Percentiles rank a stretch among this genome's conserved stretches.
Conservation (phyloP, 2,113 vertebrate genomes). For the Stictonetta naevosa region DNA sequence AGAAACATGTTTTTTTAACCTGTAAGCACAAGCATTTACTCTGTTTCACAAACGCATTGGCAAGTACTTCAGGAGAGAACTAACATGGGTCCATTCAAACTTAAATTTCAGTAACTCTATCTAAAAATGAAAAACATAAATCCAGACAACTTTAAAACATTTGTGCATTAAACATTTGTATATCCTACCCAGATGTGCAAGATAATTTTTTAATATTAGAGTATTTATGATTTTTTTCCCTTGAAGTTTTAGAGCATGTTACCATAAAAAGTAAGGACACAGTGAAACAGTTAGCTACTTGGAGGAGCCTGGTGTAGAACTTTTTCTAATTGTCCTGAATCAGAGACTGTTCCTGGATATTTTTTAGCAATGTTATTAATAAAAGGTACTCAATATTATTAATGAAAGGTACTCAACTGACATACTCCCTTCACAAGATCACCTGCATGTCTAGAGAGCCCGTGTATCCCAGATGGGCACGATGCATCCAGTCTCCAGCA, state of each 20-base stretch:
- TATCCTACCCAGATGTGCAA: neutral
- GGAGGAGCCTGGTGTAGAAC: neutral
- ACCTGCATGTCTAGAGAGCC: neutral
- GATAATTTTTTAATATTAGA: neutral
- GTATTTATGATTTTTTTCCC: neutral
- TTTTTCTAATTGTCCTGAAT: neutral
- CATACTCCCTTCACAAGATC: neutral
- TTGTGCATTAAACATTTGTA: neutral
- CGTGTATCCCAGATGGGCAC: fast-evolving
- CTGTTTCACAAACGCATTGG: neutral
- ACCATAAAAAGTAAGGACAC: neutral
- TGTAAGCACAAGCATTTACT: neutral
- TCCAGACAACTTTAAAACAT: neutral
- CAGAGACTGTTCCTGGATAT: neutral
- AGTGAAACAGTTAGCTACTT: neutral
- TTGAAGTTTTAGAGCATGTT: neutral
- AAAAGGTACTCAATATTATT: neutral
- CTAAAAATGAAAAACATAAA: neutral
- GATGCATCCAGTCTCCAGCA: neutral
- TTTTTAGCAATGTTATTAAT: neutral
- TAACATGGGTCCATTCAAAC: neutral
- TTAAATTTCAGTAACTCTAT: neutral
- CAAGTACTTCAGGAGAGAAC: neutral
- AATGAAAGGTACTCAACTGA: fast-evolving
- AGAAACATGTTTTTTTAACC: neutral